Base-by-base conservation (phyloP, 2,797 vertebrate genomes). In the Acipenser ruthenus region DNA sequence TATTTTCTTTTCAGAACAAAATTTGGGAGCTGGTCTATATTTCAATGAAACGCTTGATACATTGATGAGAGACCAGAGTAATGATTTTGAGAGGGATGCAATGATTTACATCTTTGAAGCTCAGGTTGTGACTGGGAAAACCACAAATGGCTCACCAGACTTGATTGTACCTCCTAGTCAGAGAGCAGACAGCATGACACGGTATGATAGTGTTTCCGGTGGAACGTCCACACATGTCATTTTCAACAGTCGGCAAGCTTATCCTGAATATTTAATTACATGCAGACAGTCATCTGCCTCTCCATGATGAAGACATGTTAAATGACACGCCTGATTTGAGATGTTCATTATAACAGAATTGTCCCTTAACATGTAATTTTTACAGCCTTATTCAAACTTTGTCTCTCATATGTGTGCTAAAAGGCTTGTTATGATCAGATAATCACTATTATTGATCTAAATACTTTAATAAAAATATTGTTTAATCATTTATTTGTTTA, bases 1-100 rank as follows among this genome's bases (percentile, higher is more conserved):
- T 37, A 1, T 37, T 37, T 37, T 37, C 7, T 69, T 55, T 68
- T 48, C 74, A 97, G 95, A 91, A 0, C 79, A 86, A 73, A 60
- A 51, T 6, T 89, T 72, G 0, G 93, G 94, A 77, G 71, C 80
- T 47, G 95, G 95, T 7, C 93, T 97, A 79, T 94, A 97, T 75
- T 98, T 98, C 62, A 79, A 83, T 55, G 15, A 1, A 49, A 83
- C 68, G 0, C 66, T 70, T 0, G 10, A 8, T 7, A 48, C 48
- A 5, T 82, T 92, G 7, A 37, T 37, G 23, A 62, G 72, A 15
- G 6, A 74, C 0, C 12, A 79, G 70, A 88, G 83, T 84, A 63
- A 0, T 7, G 1, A 4, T 0, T 0, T 8, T 68, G 18, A 74
- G 1, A 37, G 52, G 0, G 74, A 87, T 6, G 8, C 77, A 53